Conservation (phyloP, 2,797 vertebrate species). For the Catamblyrhynchus diadema region DNA sequence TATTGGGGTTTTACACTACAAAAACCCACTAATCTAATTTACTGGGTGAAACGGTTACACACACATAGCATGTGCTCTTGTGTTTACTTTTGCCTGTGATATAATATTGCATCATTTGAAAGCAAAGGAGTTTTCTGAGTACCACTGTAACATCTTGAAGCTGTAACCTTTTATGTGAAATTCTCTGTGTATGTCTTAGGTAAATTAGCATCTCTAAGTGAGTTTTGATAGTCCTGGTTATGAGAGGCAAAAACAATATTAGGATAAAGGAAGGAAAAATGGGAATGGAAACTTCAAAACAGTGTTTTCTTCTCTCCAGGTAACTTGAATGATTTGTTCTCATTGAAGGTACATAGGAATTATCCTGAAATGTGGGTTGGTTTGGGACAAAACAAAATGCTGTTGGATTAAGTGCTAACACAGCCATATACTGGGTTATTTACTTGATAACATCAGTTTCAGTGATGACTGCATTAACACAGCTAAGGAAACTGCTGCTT, state of each 20-base stretch:
- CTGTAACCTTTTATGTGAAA: not conserved
- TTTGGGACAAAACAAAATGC: not conserved
- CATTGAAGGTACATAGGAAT: not conserved
- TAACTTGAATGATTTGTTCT: not conserved
- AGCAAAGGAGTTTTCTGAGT: not conserved
- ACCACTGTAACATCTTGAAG: fast-evolving
- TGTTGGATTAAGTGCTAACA: not conserved
- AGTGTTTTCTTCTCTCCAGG: not conserved
- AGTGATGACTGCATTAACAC: not conserved
- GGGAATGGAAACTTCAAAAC: not conserved
- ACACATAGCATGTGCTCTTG: not conserved
- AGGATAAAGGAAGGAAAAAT: not conserved
- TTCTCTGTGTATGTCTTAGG: fast-evolving
- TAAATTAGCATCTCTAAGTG: not conserved
- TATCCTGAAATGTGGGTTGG: not conserved
- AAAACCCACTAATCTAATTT: not conserved
- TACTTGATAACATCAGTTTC: not conserved
- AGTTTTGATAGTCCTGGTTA: not conserved
- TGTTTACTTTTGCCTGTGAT: not conserved
- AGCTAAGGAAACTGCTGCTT: not conserved
- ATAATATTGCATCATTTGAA: not conserved
- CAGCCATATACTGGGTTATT: not conserved
- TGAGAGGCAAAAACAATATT: not conserved
- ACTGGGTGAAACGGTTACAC: not conserved
- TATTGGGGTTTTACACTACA: not conserved